phyloP scores from a whole-genome alignment of 2,797 vertebrate species.

The Fringilla coelebs region DNA sequence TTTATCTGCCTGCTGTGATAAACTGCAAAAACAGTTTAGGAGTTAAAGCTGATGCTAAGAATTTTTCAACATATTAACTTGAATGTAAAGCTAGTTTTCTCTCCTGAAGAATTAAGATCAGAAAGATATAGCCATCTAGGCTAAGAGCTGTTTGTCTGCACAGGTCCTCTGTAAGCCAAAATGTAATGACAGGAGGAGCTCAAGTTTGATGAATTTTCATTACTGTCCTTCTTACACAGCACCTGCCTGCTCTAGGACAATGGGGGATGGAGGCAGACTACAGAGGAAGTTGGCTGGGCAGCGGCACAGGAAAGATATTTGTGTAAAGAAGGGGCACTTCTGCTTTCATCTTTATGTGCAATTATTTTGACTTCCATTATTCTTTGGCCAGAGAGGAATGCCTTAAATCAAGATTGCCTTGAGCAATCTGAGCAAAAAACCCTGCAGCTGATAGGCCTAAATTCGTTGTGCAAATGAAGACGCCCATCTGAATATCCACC shows the following conservation, averaged over 20 bases:
- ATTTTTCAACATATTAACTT: neutral
- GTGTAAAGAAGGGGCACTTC: neutral
- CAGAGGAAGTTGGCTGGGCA: neutral
- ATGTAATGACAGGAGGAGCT: neutral
- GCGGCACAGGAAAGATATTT: neutral
- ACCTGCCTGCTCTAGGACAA: neutral
- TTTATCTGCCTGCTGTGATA: neutral
- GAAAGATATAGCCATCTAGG: neutral
- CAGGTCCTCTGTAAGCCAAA: neutral
- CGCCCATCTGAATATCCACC: rapidly evolving
- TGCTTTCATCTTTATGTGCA: neutral
- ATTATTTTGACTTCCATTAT: neutral
- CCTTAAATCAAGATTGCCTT: neutral
- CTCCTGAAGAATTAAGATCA: neutral
- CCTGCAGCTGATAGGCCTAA: neutral
- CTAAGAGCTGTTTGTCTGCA: neutral
- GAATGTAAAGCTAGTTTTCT: neutral
- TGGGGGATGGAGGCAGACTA: neutral
- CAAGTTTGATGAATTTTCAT: neutral
- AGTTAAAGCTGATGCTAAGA: neutral
- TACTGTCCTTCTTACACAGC: neutral
- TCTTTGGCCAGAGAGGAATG: neutral
- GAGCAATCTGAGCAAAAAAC: neutral
- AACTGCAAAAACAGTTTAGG: neutral
- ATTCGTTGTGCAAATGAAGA: neutral